A percentile compares a stretch with the other conserved stretches of the same genome.
Conservation (phyloP, 2,113 vertebrate genomes). For the Xyrauchen texanus region DNA sequence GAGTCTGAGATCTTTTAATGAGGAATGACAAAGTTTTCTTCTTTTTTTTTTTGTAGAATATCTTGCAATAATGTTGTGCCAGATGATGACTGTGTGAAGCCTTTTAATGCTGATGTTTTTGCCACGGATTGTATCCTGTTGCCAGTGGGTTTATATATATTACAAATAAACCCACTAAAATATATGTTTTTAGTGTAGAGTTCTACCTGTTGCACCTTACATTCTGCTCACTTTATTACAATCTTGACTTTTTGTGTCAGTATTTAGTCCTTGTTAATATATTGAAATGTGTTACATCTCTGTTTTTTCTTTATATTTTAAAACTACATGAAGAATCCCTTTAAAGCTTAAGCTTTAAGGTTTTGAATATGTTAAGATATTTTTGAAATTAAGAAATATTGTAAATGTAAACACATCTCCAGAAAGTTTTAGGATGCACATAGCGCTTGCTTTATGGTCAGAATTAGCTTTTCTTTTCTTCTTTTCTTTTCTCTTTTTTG, state of each 20-base stretch:
- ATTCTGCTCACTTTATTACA: background rate
- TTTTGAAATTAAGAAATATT: background rate
- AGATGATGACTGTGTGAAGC: conserved; percentile 34
- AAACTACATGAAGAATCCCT: background rate
- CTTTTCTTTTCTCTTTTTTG: conserved; percentile 27
- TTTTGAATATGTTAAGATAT: background rate
- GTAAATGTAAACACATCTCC: background rate
- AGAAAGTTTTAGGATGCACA: conserved; percentile 3
- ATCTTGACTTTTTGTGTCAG: background rate
- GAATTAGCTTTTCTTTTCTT: too few relatives aligned
- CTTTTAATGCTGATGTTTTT: background rate
- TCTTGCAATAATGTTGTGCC: conserved; percentile 35
- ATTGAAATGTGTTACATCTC: background rate
- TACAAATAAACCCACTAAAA: too few relatives aligned
- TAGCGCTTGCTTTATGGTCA: background rate
- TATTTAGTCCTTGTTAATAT: background rate
- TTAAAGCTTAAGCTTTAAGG: background rate
- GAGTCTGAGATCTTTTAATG: background rate
- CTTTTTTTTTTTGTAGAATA: too few relatives aligned
- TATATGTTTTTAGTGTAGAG: background rate
- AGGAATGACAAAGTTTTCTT: background rate
- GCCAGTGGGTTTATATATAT: background rate
- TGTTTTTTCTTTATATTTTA: background rate
- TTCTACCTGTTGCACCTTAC: conserved; percentile 28
- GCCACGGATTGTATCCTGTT: background rate